Evolutionary conservation across 2,888 invertebrate genomes (phyloP).

Genomic region (Volucella inanis): DNA sequence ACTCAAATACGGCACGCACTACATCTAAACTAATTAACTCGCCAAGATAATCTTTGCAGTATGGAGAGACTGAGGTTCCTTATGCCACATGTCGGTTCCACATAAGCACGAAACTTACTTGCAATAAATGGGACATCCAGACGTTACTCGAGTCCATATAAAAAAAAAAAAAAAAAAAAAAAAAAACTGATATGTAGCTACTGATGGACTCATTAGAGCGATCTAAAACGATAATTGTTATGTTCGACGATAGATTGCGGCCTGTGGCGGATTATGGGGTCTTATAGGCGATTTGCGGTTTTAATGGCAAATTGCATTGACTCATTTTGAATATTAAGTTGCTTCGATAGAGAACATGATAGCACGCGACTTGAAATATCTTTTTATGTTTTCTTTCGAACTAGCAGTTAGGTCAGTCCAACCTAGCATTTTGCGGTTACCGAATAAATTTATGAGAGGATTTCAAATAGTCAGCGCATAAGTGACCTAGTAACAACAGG

Average conservation of each 20-base stretch:
- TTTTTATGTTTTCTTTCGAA: too few species aligned
- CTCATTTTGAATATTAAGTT: too few species aligned
- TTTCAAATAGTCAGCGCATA: too few species aligned
- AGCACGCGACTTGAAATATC: too few species aligned
- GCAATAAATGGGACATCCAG: neutral
- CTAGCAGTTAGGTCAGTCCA: too few species aligned
- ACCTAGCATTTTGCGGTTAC: too few species aligned
- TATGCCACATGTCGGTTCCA: neutral
- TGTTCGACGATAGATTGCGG: slow-evolving; percentile 15
- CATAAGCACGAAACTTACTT: too few species aligned
- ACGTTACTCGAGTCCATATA: too few species aligned
- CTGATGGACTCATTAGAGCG: slow-evolving; percentile 8
- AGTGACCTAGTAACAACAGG: too few species aligned
- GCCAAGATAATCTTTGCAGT: slow-evolving; percentile 6
- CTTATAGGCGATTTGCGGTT: neutral
- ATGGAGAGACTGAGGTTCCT: slow-evolving; percentile 2
- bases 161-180: too few species aligned
- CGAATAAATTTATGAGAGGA: too few species aligned
- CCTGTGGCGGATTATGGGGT: neutral
- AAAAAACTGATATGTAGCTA: neutral
- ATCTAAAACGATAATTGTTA: slow-evolving; percentile 14
- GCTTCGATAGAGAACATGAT: too few species aligned
- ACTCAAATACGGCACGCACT: slow-evolving; percentile 15
- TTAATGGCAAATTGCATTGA: neutral
- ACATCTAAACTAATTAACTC: slow-evolving; percentile 20